Conservation (phyloP, 1,140 invertebrate genomes). For the Drosophila prosaltans region DNA sequence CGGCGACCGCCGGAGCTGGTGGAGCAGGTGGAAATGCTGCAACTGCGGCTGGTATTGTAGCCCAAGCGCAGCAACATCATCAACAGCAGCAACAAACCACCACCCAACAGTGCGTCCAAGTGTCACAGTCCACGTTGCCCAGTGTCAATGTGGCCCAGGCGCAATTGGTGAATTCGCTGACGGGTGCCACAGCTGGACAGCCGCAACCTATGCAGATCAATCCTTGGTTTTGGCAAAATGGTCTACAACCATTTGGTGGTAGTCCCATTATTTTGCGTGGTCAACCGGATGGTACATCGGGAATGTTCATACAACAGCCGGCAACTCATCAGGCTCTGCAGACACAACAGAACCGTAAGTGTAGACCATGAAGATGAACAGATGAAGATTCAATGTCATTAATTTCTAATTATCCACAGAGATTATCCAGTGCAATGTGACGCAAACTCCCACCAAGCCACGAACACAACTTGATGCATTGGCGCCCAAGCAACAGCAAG, state of each 20-base stretch:
- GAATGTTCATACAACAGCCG: slow-evolving; percentile 94
- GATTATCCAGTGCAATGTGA: slow-evolving; percentile 82
- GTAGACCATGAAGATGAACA: too few relatives aligned
- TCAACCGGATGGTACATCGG: slow-evolving; percentile 88
- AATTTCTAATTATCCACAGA: slow-evolving; percentile 39
- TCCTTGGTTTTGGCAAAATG: slow-evolving; percentile 87
- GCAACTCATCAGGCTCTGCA: slow-evolving; percentile 84
- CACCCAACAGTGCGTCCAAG: slow-evolving; percentile 87
- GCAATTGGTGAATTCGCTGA: slow-evolving; percentile 86
- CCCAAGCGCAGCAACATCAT: slow-evolving; percentile 60
- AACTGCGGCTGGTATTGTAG: slow-evolving; percentile 45
- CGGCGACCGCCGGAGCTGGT: slow-evolving; percentile 45
- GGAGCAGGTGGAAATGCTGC: slow-evolving; percentile 36
- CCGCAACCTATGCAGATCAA: slow-evolving; percentile 86
- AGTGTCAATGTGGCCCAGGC: slow-evolving; percentile 83
- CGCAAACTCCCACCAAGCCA: slow-evolving; percentile 72
- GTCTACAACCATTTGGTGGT: slow-evolving; percentile 88
- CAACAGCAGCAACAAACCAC: slow-evolving; percentile 83
- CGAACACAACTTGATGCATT: slow-evolving; percentile 71
- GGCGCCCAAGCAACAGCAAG: slow-evolving; percentile 64
- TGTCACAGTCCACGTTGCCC: slow-evolving; percentile 86
- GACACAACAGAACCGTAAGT: slow-evolving; percentile 81
- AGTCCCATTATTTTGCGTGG: slow-evolving; percentile 93
- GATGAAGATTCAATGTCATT: too few relatives aligned
- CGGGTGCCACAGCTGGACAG: slow-evolving; percentile 85